Conservation (phyloP, 2,797 vertebrate species). For the Manis pentadactyla region DNA sequence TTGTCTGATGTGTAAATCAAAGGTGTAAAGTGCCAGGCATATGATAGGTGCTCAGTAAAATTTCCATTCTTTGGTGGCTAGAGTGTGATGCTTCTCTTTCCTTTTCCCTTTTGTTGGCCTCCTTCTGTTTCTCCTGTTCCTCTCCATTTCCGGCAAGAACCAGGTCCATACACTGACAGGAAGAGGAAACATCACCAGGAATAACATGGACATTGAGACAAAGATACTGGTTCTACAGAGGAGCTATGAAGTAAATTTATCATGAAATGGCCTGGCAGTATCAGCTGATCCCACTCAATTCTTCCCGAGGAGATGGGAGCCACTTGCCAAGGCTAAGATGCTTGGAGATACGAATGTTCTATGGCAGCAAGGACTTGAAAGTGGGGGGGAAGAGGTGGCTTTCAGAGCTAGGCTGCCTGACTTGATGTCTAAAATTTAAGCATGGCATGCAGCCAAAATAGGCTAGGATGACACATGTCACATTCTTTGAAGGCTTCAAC, state of each 20-base stretch:
- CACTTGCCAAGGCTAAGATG: neutral
- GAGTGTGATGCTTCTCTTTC: neutral
- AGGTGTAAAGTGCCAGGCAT: neutral
- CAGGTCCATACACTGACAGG: neutral
- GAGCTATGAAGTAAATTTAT: constrained; percentile 31
- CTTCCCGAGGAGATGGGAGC: neutral
- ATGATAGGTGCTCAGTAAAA: neutral
- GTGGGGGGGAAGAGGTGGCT: neutral
- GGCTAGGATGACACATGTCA: neutral
- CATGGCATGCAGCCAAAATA: neutral
- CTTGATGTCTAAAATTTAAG: neutral
- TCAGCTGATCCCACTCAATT: neutral
- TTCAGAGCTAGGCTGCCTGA: neutral
- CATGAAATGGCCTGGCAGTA: constrained; percentile 19
- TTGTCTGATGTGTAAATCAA: neutral
- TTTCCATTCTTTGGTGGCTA: constrained; percentile 29
- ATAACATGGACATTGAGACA: neutral
- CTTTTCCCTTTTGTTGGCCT: neutral
- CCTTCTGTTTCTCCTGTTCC: neutral
- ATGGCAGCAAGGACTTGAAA: neutral
- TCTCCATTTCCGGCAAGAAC: constrained; percentile 48
- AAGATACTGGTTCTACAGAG: constrained; percentile 18
- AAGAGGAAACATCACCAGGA: constrained; percentile 26
- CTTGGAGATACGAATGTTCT: neutral
- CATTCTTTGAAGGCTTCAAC: neutral